Evolutionary conservation across 2,113 vertebrate genomes (phyloP).

Genomic region (Lasiurus borealis): DNA sequence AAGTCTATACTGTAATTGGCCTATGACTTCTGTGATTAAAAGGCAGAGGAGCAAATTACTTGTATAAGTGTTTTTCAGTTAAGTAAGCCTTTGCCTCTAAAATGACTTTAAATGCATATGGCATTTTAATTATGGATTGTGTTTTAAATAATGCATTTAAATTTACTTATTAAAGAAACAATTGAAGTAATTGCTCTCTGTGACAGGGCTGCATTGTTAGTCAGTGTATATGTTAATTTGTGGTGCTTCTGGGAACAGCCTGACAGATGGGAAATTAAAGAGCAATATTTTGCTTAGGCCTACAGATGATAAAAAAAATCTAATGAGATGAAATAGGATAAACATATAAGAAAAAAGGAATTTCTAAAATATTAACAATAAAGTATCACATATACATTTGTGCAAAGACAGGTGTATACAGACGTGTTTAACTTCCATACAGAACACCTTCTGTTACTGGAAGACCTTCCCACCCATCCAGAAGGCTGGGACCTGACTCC

Average conservation of each 20-base stretch:
- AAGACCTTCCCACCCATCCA: accelerated
- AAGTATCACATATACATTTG: not conserved
- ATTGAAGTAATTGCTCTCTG: not conserved
- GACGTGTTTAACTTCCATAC: accelerated
- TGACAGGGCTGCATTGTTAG: accelerated
- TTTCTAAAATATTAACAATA: not conserved
- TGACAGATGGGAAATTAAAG: not conserved
- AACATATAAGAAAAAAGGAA: not conserved
- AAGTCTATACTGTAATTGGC: not conserved
- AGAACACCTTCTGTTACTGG: accelerated
- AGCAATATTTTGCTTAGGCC: not conserved
- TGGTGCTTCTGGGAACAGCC: no score
- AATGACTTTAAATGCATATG: not conserved
- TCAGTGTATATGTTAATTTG: accelerated
- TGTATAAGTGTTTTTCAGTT: not conserved
- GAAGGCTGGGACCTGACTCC: not conserved
- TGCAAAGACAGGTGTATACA: accelerated
- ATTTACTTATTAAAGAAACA: not conserved
- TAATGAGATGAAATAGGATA: not conserved
- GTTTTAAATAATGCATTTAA: not conserved
- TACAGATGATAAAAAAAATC: not conserved
- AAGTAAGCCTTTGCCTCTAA: not conserved
- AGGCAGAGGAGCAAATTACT: no score
- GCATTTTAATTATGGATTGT: not conserved
- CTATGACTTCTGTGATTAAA: not conserved